Conservation (phyloP, 1,140 invertebrate species). For the Condylostylus longicornis region DNA sequence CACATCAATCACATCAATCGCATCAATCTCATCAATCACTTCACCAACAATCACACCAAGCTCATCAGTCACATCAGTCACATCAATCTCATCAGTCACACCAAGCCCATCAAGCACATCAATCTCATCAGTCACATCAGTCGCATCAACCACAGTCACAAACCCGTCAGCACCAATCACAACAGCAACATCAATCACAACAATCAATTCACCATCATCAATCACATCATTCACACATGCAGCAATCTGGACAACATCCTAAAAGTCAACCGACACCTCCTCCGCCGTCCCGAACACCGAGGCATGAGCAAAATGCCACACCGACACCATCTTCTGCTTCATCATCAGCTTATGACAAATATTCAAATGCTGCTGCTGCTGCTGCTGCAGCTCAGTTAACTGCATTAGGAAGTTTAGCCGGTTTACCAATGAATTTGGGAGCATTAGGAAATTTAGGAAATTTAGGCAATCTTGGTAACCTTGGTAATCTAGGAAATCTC, state of each 20-base stretch:
- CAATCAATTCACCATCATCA: too few relatives aligned
- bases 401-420: slow-evolving; percentile 24
- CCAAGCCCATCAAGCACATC: slow-evolving; percentile 24
- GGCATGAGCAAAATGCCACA: too few relatives aligned
- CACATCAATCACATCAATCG: background rate
- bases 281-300: too few relatives aligned
- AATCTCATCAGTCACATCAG: slow-evolving; percentile 24
- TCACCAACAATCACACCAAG: too few relatives aligned
- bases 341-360: too few relatives aligned
- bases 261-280: too few relatives aligned
- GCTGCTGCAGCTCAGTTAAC: slow-evolving; percentile 31
- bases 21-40: slow-evolving; percentile 34
- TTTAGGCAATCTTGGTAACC: slow-evolving; percentile 29
- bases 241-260: slow-evolving; percentile 37
- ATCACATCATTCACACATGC: slow-evolving; percentile 26
- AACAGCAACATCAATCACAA: too few relatives aligned
- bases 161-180: slow-evolving; percentile 26
- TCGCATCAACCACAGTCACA: slow-evolving; percentile 25
- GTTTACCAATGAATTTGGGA: slow-evolving; percentile 21
- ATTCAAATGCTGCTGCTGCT: slow-evolving; percentile 25
- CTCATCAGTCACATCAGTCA: slow-evolving; percentile 24
- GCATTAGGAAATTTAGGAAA: slow-evolving; percentile 20
- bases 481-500: slow-evolving; percentile 23
- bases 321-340: too few relatives aligned
- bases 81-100: slow-evolving; percentile 23